Conservation (phyloP, 2,888 invertebrate species). For the Hydroisotoma schaefferi region DNA sequence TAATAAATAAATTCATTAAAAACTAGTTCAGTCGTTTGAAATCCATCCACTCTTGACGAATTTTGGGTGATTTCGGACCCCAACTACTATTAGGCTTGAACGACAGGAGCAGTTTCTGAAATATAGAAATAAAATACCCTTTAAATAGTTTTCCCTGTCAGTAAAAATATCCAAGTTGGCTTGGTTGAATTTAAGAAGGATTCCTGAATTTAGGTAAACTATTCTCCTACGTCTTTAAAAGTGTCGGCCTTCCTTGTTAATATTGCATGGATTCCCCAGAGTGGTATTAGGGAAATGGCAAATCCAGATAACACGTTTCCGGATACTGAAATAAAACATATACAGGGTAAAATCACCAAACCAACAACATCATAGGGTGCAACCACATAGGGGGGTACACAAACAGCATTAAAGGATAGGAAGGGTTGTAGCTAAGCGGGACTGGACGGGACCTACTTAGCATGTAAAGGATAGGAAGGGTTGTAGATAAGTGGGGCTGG, state of each 20-base stretch:
- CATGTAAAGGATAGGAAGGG: too few relatives aligned
- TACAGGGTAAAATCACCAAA: too few relatives aligned
- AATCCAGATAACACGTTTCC: slow-evolving; percentile 47
- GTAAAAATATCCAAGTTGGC: not conserved
- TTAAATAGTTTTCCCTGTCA: not conserved
- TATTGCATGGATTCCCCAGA: slow-evolving; percentile 54
- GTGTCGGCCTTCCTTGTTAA: slow-evolving; percentile 33
- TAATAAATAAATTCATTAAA: too few relatives aligned
- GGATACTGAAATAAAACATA: slow-evolving; percentile 14
- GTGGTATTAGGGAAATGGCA: slow-evolving; percentile 54
- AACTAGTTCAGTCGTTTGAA: too few relatives aligned
- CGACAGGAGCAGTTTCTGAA: slow-evolving; percentile 18
- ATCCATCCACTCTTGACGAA: slow-evolving; percentile 5
- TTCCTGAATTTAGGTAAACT: not conserved
- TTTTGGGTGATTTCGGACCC: slow-evolving; percentile 17
- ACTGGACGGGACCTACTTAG: too few relatives aligned
- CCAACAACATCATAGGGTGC: too few relatives aligned
- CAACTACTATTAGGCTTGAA: slow-evolving; percentile 17
- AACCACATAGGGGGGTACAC: too few relatives aligned
- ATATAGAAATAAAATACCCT: not conserved
- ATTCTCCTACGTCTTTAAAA: slow-evolving; percentile 3
- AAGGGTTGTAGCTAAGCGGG: too few relatives aligned
- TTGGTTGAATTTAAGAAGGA: not conserved
- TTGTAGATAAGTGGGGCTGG: too few relatives aligned
- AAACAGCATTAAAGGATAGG: too few relatives aligned